Percentiles rank a stretch among this genome's conserved stretches.
Conservation (phyloP, 2,113 vertebrate species). For the Spea multiplicata region DNA sequence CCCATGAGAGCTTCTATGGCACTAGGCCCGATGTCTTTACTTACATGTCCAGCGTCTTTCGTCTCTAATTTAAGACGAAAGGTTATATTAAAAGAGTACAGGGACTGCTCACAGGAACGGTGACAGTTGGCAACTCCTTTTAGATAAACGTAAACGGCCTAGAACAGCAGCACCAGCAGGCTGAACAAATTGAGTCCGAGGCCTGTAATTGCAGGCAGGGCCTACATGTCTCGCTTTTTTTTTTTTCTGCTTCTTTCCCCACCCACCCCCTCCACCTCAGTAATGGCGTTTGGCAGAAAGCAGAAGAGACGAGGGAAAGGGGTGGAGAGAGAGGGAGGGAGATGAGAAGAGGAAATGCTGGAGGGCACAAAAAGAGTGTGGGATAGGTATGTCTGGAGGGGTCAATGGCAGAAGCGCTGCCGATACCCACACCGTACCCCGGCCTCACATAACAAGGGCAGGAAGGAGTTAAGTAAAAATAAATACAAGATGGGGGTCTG, state of each 20-base stretch:
- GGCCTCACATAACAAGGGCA: neutral
- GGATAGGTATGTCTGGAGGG: neutral
- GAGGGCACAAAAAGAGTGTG: neutral
- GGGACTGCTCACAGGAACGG: too few species aligned
- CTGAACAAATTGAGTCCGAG: conserved; percentile 14
- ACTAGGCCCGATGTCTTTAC: conserved; percentile 22
- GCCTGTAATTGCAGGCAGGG: conserved; percentile 60
- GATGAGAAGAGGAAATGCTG: conserved; percentile 22
- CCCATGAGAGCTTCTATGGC: neutral
- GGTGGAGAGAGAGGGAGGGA: conserved; percentile 41
- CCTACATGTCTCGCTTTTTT: conserved; percentile 57
- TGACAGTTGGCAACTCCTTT: too few species aligned
- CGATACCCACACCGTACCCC: neutral
- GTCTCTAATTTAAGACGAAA: conserved; percentile 11
- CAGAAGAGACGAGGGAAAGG: conserved; percentile 52
- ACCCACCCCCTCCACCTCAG: conserved; percentile 77
- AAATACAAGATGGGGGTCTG: neutral
- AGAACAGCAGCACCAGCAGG: neutral
- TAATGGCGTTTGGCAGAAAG: conserved; percentile 76
- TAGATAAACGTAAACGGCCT: too few species aligned
- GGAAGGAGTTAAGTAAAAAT: neutral
- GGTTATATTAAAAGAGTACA: too few species aligned
- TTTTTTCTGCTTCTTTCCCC: conserved; percentile 22
- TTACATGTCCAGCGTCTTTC: conserved; percentile 30
- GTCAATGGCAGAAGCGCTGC: neutral